These are phyloP conservation scores for Pyxicephalus adspersus DNA, from an alignment of 2,113 vertebrate species.

Conservation along the genomic window DNA sequence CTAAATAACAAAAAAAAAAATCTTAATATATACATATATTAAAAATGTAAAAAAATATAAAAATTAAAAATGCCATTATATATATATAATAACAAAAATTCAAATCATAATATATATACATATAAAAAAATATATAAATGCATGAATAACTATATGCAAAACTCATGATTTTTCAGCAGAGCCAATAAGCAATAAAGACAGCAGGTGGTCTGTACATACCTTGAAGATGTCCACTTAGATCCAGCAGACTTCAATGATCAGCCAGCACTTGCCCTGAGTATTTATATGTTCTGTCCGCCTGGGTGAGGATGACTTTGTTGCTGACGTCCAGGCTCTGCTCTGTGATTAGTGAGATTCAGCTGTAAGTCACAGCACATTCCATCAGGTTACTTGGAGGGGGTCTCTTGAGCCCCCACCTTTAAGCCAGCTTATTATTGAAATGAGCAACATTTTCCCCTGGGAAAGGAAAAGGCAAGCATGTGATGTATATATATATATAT, in stretches of 20 bases:
- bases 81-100: too few relatives aligned
- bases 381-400: neutral
- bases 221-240: neutral
- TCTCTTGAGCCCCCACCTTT: neutral
- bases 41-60: too few relatives aligned
- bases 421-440: neutral
- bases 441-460: neutral
- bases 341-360: neutral
- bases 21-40: too few relatives aligned
- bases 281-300: constrained; percentile 43
- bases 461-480: neutral
- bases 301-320: constrained; percentile 1
- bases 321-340: constrained; percentile 40
- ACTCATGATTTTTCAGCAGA: neutral
- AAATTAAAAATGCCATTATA: too few relatives aligned
- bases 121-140: too few relatives aligned
- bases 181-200: neutral
- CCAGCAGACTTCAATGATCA: neutral
- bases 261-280: neutral
- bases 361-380: neutral
- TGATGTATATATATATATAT: neutral
- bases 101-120: too few relatives aligned
- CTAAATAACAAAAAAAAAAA: too few relatives aligned
- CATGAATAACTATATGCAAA: too few relatives aligned
- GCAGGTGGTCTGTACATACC: neutral